Evolutionary conservation across 2,888 invertebrate genomes (phyloP), one percentile per base, ranked within the genome.

Genomic region (Mylabris sibirica): DNA sequence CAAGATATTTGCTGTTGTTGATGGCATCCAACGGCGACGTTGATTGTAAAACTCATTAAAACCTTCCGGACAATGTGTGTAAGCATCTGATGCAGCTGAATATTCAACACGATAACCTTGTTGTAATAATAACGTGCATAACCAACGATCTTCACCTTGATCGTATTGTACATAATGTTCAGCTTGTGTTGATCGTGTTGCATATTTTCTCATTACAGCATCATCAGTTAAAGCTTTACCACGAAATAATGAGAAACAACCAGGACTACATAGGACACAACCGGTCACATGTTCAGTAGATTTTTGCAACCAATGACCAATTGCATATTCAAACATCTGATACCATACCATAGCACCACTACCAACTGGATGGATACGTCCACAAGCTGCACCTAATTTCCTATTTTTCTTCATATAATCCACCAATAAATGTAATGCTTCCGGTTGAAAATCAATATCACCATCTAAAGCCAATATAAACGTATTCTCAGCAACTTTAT

Each of bases 21-120:
- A 98, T 0, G 98, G 97, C 70, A 97, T 95, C 98, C 98, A 98
- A 49, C 98, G 90, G 14, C 98, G 89, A 14, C 98, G 89, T 84
- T 98, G 98, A 84, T 96, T 96, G 85, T 92, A 98, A 86, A 98
- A 98, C 84, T 97, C 97, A 74, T 91, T 91, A 84, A 98, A 98
- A 20, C 89, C 90, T 86, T 98, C 97, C 0, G 98, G 98, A 34
- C 96, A 95, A 82, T 97, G 97, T 0, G 98, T 98, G 85, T 93
- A 94, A 0, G 98, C 95, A 81, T 98, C 98, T 0, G 96, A 95
- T 0, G 98, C 98, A 0, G 98, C 98, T 0, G 95, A 96, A 84
- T 98, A 98, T 81, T 98, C 97, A 0, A 98, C 92, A 24, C 95
- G 89, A 81, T 95, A 96, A 0, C 97, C 97, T 75, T 95, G 90